Percentiles rank a stretch among this genome's conserved stretches.
Conservation (phyloP, 2,888 invertebrate species). For the Troides oblongomaculatus region DNA sequence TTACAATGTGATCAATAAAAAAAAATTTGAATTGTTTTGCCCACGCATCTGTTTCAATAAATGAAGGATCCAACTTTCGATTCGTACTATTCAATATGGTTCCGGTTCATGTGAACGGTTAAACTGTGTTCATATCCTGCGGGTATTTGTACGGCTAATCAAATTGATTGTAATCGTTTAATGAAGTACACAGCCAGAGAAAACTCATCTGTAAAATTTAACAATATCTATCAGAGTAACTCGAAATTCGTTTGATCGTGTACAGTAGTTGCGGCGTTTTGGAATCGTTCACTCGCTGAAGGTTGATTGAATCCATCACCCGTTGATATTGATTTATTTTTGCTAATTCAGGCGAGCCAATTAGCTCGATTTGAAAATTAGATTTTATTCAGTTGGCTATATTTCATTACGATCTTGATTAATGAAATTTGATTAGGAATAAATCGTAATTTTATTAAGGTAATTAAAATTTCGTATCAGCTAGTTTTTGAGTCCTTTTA, state of each 20-base stretch:
- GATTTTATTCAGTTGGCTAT: slow-evolving; percentile 33
- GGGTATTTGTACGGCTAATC: slow-evolving; percentile 29
- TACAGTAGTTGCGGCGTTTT: slow-evolving; percentile 5
- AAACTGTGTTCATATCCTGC: slow-evolving; percentile 28
- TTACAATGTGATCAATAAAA: slow-evolving; percentile 31
- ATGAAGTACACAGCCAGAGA: not conserved
- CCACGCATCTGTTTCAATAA: slow-evolving; percentile 26
- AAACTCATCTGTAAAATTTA: slow-evolving; percentile 8
- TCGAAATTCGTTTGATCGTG: slow-evolving; percentile 3
- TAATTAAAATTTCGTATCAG: no score
- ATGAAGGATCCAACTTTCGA: slow-evolving; percentile 25
- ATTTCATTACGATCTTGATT: slow-evolving; percentile 1
- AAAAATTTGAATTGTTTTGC: slow-evolving; percentile 29
- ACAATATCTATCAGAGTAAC: not conserved
- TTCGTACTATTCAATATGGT: slow-evolving; percentile 18
- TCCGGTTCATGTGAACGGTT: slow-evolving; percentile 19
- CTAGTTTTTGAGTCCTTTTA: no score
- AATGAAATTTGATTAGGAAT: not conserved
- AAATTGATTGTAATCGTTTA: slow-evolving; percentile 25
- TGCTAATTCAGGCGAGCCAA: slow-evolving; percentile 27
- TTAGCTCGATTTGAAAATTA: slow-evolving; percentile 31
- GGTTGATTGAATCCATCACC: slow-evolving; percentile 20
- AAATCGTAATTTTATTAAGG: not conserved
- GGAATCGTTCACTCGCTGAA: not conserved
- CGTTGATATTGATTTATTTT: slow-evolving; percentile 24